These are phyloP conservation scores for Rhodinocichla rosea DNA, from an alignment of 2,113 vertebrate species.

Conservation along the genomic window DNA sequence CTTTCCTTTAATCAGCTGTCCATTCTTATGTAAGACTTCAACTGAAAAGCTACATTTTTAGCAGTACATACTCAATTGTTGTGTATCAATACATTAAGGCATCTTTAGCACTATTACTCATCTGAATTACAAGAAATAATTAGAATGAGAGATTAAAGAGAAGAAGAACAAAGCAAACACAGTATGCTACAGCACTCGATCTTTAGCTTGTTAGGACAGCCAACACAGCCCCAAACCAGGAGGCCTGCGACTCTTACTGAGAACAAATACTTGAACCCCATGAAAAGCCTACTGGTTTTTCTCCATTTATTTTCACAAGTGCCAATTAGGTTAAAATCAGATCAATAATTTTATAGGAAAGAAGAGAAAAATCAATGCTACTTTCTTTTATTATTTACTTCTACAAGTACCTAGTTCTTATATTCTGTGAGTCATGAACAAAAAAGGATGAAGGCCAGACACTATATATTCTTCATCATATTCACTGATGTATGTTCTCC, in stretches of 20 bases:
- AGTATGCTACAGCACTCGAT: not conserved
- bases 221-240: not conserved
- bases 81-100: not conserved
- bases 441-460: not conserved
- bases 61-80: not conserved
- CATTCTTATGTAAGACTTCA: not conserved
- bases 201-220: constrained; percentile 9
- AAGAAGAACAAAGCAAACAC: constrained; percentile 35
- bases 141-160: constrained; percentile 46
- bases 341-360: constrained; percentile 31
- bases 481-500: not conserved
- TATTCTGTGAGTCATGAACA: not conserved
- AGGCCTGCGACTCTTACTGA: not conserved
- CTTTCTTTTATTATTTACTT: not conserved
- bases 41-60: not conserved
- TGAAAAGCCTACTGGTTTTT: not conserved
- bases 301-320: constrained; percentile 56
- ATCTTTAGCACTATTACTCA: not conserved
- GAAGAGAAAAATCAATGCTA: constrained; percentile 38
- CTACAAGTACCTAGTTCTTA: not conserved
- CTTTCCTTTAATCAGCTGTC: not conserved
- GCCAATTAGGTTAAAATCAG: constrained; percentile 66
- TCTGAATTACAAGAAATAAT: not conserved
- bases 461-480: not conserved
- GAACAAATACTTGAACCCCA: constrained; percentile 45